Evolutionary conservation across 2,888 invertebrate species (phyloP).

Genomic region (Tanytarsus gracilentus): DNA sequence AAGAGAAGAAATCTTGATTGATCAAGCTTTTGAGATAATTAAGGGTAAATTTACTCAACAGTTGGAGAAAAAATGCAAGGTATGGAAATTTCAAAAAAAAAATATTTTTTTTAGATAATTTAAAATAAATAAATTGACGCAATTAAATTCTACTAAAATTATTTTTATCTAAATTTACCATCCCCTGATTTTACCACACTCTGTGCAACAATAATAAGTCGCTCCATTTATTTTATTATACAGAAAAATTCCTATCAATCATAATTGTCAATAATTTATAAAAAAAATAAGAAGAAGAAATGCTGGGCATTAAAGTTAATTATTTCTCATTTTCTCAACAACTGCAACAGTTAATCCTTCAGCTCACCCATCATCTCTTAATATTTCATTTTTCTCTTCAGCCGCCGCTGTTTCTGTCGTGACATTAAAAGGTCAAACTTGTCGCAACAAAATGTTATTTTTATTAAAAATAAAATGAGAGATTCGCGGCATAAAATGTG

Average conservation of each 20-base stretch:
- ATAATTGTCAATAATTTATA: slow-evolving; percentile 19
- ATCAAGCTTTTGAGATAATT: slow-evolving; percentile 6
- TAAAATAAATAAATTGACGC: too few relatives aligned
- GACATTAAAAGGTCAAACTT: slow-evolving; percentile 13
- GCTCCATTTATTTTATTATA: neutral
- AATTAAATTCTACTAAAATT: too few relatives aligned
- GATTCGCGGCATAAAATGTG: neutral
- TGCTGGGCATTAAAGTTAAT: slow-evolving; percentile 4
- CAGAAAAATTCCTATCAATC: slow-evolving; percentile 11
- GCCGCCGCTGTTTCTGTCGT: neutral
- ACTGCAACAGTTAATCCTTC: too few relatives aligned
- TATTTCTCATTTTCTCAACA: slow-evolving; percentile 10
- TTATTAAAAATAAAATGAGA: neutral
- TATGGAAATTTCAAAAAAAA: too few relatives aligned
- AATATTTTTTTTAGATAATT: too few relatives aligned
- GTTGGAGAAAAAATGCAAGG: too few relatives aligned
- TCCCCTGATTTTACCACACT: too few relatives aligned
- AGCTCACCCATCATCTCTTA: neutral
- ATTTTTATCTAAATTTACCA: too few relatives aligned
- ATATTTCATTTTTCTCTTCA: neutral
- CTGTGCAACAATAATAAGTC: too few relatives aligned
- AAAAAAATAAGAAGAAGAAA: slow-evolving; percentile 4
- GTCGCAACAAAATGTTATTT: neutral
- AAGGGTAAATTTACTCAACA: too few relatives aligned
- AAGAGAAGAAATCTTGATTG: slow-evolving; percentile 6